These are phyloP conservation scores for Magallana ariakensis DNA, from an alignment of 1,140 invertebrate genomes.

Conservation along the genomic window DNA sequence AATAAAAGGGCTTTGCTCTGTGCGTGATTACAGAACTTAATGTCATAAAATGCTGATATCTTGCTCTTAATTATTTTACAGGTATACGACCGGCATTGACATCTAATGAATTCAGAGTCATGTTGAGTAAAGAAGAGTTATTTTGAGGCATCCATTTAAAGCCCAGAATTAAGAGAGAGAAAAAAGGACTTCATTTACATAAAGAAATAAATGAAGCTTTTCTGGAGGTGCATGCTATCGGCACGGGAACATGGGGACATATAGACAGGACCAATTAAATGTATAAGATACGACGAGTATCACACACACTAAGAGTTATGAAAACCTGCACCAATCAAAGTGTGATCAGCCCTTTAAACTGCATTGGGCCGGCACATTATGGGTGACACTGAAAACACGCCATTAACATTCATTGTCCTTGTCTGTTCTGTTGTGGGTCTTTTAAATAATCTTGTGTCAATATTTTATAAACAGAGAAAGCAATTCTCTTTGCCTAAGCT, in stretches of 20 bases:
- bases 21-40: neutral
- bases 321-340: conserved; percentile 31
- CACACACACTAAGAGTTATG: conserved; percentile 32
- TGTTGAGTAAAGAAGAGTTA: neutral
- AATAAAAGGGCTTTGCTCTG: neutral
- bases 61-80: neutral
- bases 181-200: conserved; percentile 19
- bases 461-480: conserved; percentile 55
- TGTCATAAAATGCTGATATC: conserved; percentile 13
- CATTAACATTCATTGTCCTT: conserved; percentile 51
- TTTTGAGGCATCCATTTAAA: neutral
- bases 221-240: neutral
- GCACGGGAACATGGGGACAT: neutral
- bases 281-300: neutral
- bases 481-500: conserved; percentile 63
- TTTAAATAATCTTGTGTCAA: conserved; percentile 42
- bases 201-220: conserved; percentile 3
- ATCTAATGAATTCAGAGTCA: conserved; percentile 15
- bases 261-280: conserved; percentile 13
- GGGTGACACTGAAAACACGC: conserved; percentile 47
- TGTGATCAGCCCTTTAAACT: conserved; percentile 43
- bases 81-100: neutral
- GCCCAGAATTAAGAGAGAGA: neutral
- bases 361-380: conserved; percentile 46
- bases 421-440: conserved; percentile 49